Evolutionary conservation across 2,113 vertebrate species (phyloP).

Genomic region (Psephotus haematonotus): DNA sequence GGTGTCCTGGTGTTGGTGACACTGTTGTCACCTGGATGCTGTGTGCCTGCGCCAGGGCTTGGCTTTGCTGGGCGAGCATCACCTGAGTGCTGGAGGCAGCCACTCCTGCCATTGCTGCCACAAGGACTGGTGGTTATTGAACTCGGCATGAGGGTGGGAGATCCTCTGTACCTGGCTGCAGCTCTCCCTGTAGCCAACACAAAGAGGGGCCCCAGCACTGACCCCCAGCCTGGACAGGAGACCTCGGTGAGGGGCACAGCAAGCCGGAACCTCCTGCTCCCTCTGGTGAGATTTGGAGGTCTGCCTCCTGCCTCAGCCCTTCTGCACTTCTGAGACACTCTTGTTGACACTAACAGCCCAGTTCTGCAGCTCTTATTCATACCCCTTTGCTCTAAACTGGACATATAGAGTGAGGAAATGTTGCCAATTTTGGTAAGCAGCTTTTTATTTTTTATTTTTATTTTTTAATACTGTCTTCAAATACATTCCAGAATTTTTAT

Average conservation of each 20-base stretch:
- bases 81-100: neutral
- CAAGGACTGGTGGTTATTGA: accelerated
- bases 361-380: neutral
- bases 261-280: accelerated
- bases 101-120: accelerated
- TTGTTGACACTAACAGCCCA: neutral
- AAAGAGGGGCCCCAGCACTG: too few relatives aligned
- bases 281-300: neutral
- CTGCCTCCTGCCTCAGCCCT: neutral
- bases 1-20: accelerated
- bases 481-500: neutral
- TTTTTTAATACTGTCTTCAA: neutral
- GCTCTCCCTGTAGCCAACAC: accelerated
- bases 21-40: neutral
- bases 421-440: neutral
- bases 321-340: accelerated
- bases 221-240: neutral
- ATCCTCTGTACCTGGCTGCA: accelerated
- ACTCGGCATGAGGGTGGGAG: accelerated
- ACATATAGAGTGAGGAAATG: neutral
- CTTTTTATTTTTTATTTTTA: neutral
- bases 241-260: accelerated
- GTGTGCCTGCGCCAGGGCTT: neutral
- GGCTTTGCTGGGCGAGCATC: neutral
- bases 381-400: neutral